These are phyloP conservation scores for Indicator maculatus DNA, from an alignment of 2,113 vertebrate species.

Conservation along the genomic window DNA sequence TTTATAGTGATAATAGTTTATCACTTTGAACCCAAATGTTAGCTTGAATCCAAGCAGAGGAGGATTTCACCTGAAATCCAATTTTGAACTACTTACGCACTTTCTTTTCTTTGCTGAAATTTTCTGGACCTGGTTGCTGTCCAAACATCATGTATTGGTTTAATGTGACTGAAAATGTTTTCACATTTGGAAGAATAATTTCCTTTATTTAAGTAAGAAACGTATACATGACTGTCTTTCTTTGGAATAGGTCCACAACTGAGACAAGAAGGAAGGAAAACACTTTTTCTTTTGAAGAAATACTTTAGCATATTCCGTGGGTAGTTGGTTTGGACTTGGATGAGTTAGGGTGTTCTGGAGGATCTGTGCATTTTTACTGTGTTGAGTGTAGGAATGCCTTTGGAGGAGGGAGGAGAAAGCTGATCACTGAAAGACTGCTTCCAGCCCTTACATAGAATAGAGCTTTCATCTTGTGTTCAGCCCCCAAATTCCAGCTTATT, in stretches of 20 bases:
- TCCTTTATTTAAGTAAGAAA: not conserved
- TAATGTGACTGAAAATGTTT: not conserved
- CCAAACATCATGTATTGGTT: not conserved
- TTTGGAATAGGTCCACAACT: not conserved
- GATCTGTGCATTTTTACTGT: not conserved
- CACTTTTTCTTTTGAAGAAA: not conserved
- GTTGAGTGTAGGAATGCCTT: not conserved
- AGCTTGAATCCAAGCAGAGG: not conserved
- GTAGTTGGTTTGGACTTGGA: not conserved
- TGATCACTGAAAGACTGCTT: not conserved
- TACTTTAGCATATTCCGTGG: not conserved
- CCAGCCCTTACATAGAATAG: not conserved
- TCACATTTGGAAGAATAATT: slow-evolving; percentile 40
- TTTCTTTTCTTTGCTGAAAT: not conserved
- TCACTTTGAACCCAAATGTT: not conserved
- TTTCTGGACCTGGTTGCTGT: not conserved
- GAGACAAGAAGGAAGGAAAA: not conserved
- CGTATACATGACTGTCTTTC: not conserved
- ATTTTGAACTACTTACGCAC: not conserved
- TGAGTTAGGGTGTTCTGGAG: not conserved
- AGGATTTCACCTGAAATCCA: not conserved
- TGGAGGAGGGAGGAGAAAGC: not conserved
- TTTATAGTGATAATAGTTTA: not conserved
- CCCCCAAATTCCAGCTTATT: not conserved
- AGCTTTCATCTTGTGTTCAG: not conserved